phyloP scores from a whole-genome alignment of 2,888 invertebrate genomes.

The Artemia sp. region DNA sequence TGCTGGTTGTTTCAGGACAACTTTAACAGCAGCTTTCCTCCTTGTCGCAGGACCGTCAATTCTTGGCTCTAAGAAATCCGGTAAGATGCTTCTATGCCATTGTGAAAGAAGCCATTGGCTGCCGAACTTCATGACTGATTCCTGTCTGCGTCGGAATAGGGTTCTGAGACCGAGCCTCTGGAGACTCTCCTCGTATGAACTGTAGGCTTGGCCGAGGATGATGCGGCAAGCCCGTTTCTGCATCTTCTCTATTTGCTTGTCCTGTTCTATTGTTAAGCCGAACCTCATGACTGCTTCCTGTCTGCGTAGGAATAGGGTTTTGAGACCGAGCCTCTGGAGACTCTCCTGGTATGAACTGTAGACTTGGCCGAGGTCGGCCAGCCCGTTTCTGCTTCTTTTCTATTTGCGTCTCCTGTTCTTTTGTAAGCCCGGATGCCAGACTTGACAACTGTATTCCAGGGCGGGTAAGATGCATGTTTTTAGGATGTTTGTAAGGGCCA shows the following conservation, averaged over 20 bases:
- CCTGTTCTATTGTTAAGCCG: not conserved
- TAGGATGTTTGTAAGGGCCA: too few relatives aligned
- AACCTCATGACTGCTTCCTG: not conserved
- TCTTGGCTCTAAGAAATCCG: too few relatives aligned
- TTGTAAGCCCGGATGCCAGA: too few relatives aligned
- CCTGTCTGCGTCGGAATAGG: not conserved
- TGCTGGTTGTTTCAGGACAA: too few relatives aligned
- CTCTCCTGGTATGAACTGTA: conserved; percentile 10
- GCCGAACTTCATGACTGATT: not conserved
- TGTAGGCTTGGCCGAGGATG: too few relatives aligned
- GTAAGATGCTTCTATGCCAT: not conserved
- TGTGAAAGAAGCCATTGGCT: conserved; percentile 7
- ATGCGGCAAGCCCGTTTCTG: too few relatives aligned
- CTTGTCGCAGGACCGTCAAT: too few relatives aligned
- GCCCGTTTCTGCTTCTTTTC: not conserved
- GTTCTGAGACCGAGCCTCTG: conserved; percentile 1
- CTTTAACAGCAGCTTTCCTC: too few relatives aligned
- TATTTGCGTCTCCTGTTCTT: too few relatives aligned
- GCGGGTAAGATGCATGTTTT: too few relatives aligned
- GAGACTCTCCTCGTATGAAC: not conserved
- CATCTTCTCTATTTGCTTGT: too few relatives aligned
- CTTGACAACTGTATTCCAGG: too few relatives aligned
- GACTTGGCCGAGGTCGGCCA: not conserved
- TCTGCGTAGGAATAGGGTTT: not conserved
- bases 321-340: conserved; percentile 10